These are phyloP conservation scores for Procambarus clarkii DNA, from an alignment of 1,140 invertebrate genomes.

Conservation along the genomic window DNA sequence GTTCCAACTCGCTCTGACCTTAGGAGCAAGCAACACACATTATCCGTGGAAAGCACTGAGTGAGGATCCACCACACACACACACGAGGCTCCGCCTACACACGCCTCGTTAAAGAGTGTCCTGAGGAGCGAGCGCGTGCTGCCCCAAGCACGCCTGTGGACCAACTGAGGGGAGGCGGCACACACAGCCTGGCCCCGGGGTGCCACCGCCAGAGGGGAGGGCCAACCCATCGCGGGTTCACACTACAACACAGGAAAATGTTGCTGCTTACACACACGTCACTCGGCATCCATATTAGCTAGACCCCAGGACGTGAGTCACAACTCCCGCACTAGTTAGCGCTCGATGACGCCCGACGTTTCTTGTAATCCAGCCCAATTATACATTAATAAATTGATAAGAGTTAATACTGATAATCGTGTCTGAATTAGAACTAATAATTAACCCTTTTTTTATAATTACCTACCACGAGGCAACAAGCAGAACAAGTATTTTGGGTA, in stretches of 20 bases:
- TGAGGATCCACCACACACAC: not conserved
- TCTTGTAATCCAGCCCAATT: too few relatives aligned
- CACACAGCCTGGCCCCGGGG: not conserved
- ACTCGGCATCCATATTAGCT: not conserved
- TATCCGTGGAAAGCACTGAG: not conserved
- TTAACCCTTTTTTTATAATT: too few relatives aligned
- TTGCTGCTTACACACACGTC: conserved; percentile 5
- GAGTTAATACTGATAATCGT: too few relatives aligned
- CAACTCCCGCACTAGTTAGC: not conserved
- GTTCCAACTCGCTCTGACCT: too few relatives aligned
- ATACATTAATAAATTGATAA: too few relatives aligned
- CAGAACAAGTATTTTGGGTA: too few relatives aligned
- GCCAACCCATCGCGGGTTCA: not conserved
- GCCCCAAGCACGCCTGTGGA: not conserved
- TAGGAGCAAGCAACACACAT: too few relatives aligned
- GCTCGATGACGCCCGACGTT: too few relatives aligned
- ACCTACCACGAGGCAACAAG: too few relatives aligned
- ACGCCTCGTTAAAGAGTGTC: not conserved
- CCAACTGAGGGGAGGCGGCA: not conserved
- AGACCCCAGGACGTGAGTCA: not conserved
- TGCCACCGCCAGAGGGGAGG: not conserved
- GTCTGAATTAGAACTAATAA: too few relatives aligned
- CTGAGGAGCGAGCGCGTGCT: too few relatives aligned
- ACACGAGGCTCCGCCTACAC: not conserved
- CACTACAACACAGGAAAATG: not conserved